phyloP scores from a whole-genome alignment of 2,888 invertebrate species.

The Didymodactylos carnosus region DNA sequence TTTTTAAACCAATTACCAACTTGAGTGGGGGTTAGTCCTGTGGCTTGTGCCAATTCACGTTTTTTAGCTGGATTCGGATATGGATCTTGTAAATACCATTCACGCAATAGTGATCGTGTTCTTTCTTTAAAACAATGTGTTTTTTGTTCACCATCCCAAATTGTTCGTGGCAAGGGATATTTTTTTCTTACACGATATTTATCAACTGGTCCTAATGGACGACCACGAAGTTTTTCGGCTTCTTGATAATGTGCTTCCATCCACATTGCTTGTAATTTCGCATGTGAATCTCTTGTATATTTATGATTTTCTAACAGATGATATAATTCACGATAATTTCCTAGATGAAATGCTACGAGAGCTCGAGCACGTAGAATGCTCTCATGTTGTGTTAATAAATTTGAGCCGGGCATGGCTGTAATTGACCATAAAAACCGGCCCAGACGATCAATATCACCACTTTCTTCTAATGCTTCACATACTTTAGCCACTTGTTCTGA shows the following conservation, averaged over 20 bases:
- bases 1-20: slow-evolving; percentile 86
- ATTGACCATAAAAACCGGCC: slow-evolving; percentile 70
- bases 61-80: slow-evolving; percentile 84
- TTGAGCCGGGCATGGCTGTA: slow-evolving; percentile 69
- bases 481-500: slow-evolving; percentile 12
- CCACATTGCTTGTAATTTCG: slow-evolving; percentile 72
- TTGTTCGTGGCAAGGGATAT: slow-evolving; percentile 70
- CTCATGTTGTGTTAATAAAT: slow-evolving; percentile 37
- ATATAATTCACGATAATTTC: slow-evolving; percentile 69
- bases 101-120: slow-evolving; percentile 72
- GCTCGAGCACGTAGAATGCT: slow-evolving; percentile 47
- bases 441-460: slow-evolving; percentile 42
- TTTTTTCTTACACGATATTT: slow-evolving; percentile 79
- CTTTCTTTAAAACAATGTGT: slow-evolving; percentile 84
- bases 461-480: slow-evolving; percentile 34
- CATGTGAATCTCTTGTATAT: slow-evolving; percentile 69
- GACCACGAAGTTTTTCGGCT: slow-evolving; percentile 65
- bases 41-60: slow-evolving; percentile 66
- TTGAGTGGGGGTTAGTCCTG: slow-evolving; percentile 73
- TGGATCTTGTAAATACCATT: slow-evolving; percentile 96
- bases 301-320: slow-evolving; percentile 68
- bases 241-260: slow-evolving; percentile 78
- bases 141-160: slow-evolving; percentile 88
- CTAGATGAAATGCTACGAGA: slow-evolving; percentile 70
- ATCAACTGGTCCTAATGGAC: slow-evolving; percentile 71